These are phyloP conservation scores for Sebastes itinus DNA, from an alignment of 2,797 vertebrate genomes.

Conservation along the genomic window DNA sequence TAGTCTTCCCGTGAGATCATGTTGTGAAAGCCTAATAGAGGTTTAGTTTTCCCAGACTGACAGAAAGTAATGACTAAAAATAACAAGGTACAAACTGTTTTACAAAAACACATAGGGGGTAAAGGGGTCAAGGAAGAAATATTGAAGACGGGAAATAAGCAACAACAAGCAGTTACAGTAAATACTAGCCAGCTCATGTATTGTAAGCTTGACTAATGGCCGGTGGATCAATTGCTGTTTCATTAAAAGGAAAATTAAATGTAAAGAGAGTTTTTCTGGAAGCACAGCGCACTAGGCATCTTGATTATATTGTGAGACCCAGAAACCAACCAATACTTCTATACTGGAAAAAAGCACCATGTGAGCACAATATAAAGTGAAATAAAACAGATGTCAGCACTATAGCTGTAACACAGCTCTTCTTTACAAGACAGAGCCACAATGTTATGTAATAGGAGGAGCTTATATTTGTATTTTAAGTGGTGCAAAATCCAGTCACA, in stretches of 20 bases:
- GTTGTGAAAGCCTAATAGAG: not conserved
- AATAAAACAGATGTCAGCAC: not conserved
- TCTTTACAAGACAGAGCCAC: not conserved
- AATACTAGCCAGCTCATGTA: not conserved
- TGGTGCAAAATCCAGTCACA: not conserved
- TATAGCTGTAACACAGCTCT: not conserved
- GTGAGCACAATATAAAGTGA: not conserved
- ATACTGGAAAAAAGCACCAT: not conserved
- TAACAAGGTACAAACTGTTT: not conserved
- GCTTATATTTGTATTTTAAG: not conserved
- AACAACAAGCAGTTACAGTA: not conserved
- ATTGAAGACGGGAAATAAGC: not conserved
- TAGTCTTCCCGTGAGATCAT: too few relatives aligned
- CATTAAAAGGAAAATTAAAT: not conserved
- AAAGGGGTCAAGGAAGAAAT: not conserved
- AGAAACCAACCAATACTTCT: not conserved
- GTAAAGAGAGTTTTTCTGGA: not conserved
- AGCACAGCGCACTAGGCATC: not conserved
- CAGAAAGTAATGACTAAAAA: conserved; percentile 1
- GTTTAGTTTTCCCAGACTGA: conserved; percentile 3
- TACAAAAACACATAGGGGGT: not conserved
- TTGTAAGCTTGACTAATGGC: not conserved
- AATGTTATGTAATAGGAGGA: not conserved
- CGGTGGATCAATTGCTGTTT: not conserved
- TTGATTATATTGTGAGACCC: not conserved